Evolutionary conservation across 2,113 vertebrate species (phyloP), one percentile per base, ranked within the genome.

Genomic region (Vulpes lagopus): DNA sequence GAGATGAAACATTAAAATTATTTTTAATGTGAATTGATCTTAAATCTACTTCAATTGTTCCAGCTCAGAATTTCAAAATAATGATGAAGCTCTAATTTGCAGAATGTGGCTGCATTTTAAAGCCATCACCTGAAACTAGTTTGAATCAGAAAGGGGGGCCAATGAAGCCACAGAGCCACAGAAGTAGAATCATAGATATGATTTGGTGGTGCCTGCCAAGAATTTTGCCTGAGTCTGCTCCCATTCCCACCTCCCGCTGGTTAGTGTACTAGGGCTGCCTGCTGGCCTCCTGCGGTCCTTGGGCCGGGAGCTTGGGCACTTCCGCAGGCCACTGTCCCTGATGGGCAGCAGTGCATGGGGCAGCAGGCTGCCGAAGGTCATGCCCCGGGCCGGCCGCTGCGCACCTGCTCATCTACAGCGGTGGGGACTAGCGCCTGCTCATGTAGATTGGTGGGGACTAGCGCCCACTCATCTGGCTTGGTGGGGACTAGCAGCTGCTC

Each of bases 41-140:
- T 89, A 35, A 95, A 76, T 86, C 20, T 55, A 27, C 32, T 55
- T 55, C 35, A 89, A 90, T 19, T 49, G 60, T 90, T 76, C 83
- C 38, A 30, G 11, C 20, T 71, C 67, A 69, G 30, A 90, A 82
- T 82, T 93, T 82, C 74, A 87, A 92, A 95, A 49, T 67, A 85
- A 94, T 9, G 14, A 60, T 4, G 25, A 83, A 4, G 20, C 27
- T 95, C 38, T 88, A 38, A 65, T 92, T 81, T 82, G 53, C 35
- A 95, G 74, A 43, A 59, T 11, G 59, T 59, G 15, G 12, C 11
- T 14, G 5, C 43, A 16, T n/a, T 53, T 92, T 14, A 73, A 20
- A 80, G 35, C 7, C 2, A 67, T 85, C 43, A 43, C 11, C 17
- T 82, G 27, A 88, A 65, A 30, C 12, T 49, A 35, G 4, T 74